These are phyloP conservation scores for Syngnathoides biaculeatus DNA, from an alignment of 2,113 vertebrate species.

Conservation along the genomic window DNA sequence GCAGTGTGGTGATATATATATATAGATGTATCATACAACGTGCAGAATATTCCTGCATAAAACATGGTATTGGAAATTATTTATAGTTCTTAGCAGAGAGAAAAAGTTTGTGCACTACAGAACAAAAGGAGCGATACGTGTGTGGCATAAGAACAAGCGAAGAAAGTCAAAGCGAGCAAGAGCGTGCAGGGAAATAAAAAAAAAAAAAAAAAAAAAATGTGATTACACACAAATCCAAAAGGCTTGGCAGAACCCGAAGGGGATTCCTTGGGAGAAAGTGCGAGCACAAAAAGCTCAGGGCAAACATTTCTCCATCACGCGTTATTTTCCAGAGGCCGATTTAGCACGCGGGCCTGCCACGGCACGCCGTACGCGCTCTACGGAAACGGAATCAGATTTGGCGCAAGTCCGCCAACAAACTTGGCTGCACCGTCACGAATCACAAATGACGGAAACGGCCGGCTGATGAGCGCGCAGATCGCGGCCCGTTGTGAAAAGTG, in stretches of 20 bases:
- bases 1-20: not conserved
- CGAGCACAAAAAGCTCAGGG: slow-evolving; percentile 20
- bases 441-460: slow-evolving; percentile 21
- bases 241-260: slow-evolving; percentile 29
- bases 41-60: not conserved
- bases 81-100: not conserved
- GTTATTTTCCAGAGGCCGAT: slow-evolving; percentile 21
- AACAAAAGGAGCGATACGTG: not conserved
- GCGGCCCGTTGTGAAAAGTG: slow-evolving; percentile 34
- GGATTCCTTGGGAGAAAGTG: slow-evolving; percentile 29
- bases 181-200: not conserved
- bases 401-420: slow-evolving; percentile 5
- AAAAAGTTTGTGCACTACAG: not conserved
- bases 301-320: slow-evolving; percentile 20
- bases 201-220: slow-evolving; percentile 9
- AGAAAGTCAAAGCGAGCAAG: not conserved
- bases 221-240: slow-evolving; percentile 24
- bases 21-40: too few species aligned
- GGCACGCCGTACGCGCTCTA: not conserved
- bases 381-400: slow-evolving; percentile 21
- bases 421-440: slow-evolving; percentile 31
- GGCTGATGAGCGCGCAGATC: slow-evolving; percentile 11
- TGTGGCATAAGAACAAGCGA: not conserved
- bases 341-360: slow-evolving; percentile 10
- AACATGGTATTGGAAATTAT: not conserved